Base-by-base conservation (phyloP, 2,797 vertebrate species). In the Anguilla megastoma region DNA sequence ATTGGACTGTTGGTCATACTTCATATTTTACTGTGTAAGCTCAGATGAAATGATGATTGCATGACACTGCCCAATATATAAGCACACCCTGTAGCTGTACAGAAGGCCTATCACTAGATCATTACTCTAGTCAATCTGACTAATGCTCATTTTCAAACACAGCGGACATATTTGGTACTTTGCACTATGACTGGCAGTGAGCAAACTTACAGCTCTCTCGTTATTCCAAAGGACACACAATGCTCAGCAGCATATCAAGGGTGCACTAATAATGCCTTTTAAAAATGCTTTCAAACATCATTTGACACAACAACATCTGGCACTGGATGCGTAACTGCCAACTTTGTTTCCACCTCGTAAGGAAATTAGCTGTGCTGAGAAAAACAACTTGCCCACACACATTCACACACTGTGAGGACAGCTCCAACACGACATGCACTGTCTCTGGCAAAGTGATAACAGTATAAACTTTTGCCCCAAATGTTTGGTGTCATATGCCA, bases 361-460 rank as follows among this genome's bases (percentile, higher is more conserved):
- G 71, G 30, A 76, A 16, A 18, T 76, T 36, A 3, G 30, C 30
- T 36, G 71, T 36, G 71, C 71, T 76, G 71, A 36, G 21, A 7
- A 76, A 76, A 76, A 16, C 71, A 76, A 33, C 71, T 76, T 30
- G 33, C 71, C 30, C 71, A 76, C 71, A 76, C 71, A 36, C 30
- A 14, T 18, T 41, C 30, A 41, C 33, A 76, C 14, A 18, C 16
- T 56, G 54, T 56, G n/a, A 7, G 14, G 33, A 36, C 3, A 76
- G 21, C 30, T 76, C 71, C 33, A 76, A 18, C 71, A 2, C 3
- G 2, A 16, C 71, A 71, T 33, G 27, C 9, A 71, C n/a, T 27
- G 30, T 74, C n/a, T 74, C 30, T 74, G 69, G n/a, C 14, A 12
- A n/a, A 30, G 69, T 3, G n/a, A 2, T 33, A 74, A 74, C n/a